A percentile compares a stretch with the other conserved stretches of the same genome.
phyloP scores from a whole-genome alignment of 92 coral and sea anemone genomes.

The Palythoa caribaeorum region DNA sequence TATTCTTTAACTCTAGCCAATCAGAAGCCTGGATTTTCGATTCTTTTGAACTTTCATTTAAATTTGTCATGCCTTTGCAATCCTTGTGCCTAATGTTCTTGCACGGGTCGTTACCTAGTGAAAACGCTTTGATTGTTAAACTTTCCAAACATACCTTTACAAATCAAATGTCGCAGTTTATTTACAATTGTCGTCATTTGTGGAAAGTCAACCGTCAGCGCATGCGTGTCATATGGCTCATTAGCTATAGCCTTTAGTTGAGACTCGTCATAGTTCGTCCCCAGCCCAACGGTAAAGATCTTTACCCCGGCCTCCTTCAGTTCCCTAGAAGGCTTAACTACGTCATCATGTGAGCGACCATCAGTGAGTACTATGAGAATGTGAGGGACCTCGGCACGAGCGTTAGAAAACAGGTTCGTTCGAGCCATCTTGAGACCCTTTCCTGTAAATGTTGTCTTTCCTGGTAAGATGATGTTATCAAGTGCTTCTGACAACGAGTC shows the following conservation, averaged over 20 bases:
- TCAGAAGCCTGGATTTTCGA: too few species aligned
- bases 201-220: slow-evolving; percentile 84
- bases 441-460: slow-evolving; percentile 76
- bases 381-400: slow-evolving; percentile 79
- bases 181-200: slow-evolving; percentile 58
- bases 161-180: slow-evolving; percentile 64
- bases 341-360: slow-evolving; percentile 83
- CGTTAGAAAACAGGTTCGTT: slow-evolving; percentile 70
- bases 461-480: slow-evolving; percentile 66
- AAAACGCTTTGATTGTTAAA: not conserved
- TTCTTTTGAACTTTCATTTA: too few species aligned
- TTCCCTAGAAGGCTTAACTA: slow-evolving; percentile 78
- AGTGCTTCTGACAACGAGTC: slow-evolving; percentile 63
- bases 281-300: slow-evolving; percentile 81
- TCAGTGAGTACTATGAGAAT: slow-evolving; percentile 83
- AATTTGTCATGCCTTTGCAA: too few species aligned
- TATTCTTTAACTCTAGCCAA: too few species aligned
- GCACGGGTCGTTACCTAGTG: not conserved
- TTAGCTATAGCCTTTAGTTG: slow-evolving; percentile 82
- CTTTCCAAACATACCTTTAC: slow-evolving; percentile 68
- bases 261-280: slow-evolving; percentile 62
- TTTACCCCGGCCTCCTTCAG: slow-evolving; percentile 71
- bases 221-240: slow-evolving; percentile 66
- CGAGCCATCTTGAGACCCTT: slow-evolving; percentile 76
- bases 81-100: too few species aligned